A percentile compares a stretch with the other conserved stretches of the same genome.
Evolutionary conservation across 2,113 vertebrate genomes (phyloP).

Genomic region (Gadus macrocephalus): DNA sequence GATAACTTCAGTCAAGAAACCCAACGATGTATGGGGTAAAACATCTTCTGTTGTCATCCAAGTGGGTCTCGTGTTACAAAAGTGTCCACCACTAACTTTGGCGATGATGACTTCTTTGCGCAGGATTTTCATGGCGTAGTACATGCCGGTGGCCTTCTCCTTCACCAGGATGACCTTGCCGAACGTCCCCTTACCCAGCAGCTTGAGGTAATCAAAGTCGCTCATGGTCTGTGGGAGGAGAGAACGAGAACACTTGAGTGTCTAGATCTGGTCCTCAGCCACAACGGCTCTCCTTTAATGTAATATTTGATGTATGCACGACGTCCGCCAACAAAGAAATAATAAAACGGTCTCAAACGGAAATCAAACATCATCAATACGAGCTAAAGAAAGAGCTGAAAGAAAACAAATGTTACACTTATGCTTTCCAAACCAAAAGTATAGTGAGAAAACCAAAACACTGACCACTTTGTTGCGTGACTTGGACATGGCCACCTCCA

Average conservation of each 20-base stretch:
- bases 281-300: neutral
- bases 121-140: slow-evolving; percentile 96
- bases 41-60: neutral
- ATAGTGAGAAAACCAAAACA: slow-evolving; percentile 34
- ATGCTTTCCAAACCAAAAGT: neutral
- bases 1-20: neutral
- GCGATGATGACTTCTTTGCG: slow-evolving; percentile 95
- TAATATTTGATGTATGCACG: no score
- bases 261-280: neutral
- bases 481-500: slow-evolving; percentile 83
- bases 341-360: no score
- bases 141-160: slow-evolving; percentile 87
- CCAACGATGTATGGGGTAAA: neutral
- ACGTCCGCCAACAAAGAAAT: no score
- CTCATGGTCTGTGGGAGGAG: slow-evolving; percentile 82
- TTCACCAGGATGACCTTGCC: slow-evolving; percentile 93
- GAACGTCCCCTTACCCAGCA: slow-evolving; percentile 94
- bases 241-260: neutral
- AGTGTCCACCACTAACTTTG: slow-evolving; percentile 73
- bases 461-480: slow-evolving; percentile 86
- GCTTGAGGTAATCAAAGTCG: slow-evolving; percentile 95
- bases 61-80: neutral
- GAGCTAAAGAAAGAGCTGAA: no score
- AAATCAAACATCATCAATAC: no score
- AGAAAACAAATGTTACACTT: no score